These are phyloP conservation scores for Periophthalmus magnuspinnatus DNA, from an alignment of 2,797 vertebrate genomes.

Conservation along the genomic window DNA sequence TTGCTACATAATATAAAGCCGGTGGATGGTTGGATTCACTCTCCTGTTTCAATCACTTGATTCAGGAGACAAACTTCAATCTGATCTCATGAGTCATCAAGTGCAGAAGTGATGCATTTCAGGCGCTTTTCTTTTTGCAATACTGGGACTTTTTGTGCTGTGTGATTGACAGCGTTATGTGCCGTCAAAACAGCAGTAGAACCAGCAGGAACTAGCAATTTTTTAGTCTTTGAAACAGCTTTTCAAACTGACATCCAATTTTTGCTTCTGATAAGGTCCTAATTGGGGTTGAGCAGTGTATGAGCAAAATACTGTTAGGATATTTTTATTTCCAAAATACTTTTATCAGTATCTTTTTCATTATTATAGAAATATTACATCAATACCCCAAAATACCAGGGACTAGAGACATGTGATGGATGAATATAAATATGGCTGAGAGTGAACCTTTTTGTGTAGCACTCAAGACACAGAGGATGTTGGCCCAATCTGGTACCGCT, in stretches of 20 bases:
- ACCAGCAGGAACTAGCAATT: conserved; percentile 13
- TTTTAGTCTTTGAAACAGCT: neutral
- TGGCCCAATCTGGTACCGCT: neutral
- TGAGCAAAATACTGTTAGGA: neutral
- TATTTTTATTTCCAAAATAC: neutral
- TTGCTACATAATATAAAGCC: conserved; percentile 6
- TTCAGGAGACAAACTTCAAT: conserved; percentile 15
- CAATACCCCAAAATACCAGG: neutral
- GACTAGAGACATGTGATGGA: neutral
- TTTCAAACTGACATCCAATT: conserved; percentile 26
- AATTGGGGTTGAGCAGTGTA: neutral
- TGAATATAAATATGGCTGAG: neutral
- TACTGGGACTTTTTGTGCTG: conserved; percentile 17
- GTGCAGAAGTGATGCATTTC: conserved; percentile 7
- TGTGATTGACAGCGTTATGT: conserved; percentile 20
- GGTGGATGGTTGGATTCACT: neutral
- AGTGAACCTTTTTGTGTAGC: neutral
- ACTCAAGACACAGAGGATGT: neutral
- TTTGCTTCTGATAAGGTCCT: neutral
- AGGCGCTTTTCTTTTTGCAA: conserved; percentile 16
- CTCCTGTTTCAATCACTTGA: neutral
- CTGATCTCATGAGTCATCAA: conserved; percentile 23
- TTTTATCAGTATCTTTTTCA: neutral
- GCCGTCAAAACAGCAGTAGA: neutral
- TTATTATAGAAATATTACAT: neutral